Conservation (phyloP, 2,113 vertebrate species). For the Tupaia tana region DNA sequence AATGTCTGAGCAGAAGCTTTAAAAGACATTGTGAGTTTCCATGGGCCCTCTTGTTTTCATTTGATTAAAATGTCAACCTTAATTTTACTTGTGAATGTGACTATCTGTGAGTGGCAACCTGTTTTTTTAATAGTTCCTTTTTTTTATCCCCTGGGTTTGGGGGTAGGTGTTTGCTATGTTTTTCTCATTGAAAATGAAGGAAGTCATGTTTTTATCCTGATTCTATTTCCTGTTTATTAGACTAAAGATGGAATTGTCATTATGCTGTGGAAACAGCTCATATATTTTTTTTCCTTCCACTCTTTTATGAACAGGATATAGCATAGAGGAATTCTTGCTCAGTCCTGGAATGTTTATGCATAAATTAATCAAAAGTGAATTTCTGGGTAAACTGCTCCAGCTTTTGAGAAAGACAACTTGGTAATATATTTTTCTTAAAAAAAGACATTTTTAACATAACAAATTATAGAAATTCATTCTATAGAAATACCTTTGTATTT, state of each 20-base stretch:
- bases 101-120: background rate
- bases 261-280: slow-evolving; percentile 79
- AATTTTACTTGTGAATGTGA: slow-evolving; percentile 3
- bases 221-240: slow-evolving; percentile 85
- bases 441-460: background rate
- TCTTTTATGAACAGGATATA: slow-evolving; percentile 62
- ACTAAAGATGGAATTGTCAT: slow-evolving; percentile 37
- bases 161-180: slow-evolving; percentile 67
- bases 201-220: slow-evolving; percentile 85
- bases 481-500: background rate
- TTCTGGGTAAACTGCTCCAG: background rate
- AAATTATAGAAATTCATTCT: background rate
- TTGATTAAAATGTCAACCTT: slow-evolving; percentile 25
- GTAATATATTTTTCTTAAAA: background rate
- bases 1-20: background rate
- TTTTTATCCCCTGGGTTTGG: background rate
- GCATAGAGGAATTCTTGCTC: slow-evolving; percentile 66
- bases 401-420: background rate
- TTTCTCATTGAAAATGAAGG: slow-evolving; percentile 82
- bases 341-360: slow-evolving; percentile 10
- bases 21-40: background rate
- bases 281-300: slow-evolving; percentile 81
- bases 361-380: slow-evolving; percentile 14
- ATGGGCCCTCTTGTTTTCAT: background rate
- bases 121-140: slow-evolving; percentile 20